phyloP scores from a whole-genome alignment of 2,888 invertebrate species.

The Meta bourneti region DNA sequence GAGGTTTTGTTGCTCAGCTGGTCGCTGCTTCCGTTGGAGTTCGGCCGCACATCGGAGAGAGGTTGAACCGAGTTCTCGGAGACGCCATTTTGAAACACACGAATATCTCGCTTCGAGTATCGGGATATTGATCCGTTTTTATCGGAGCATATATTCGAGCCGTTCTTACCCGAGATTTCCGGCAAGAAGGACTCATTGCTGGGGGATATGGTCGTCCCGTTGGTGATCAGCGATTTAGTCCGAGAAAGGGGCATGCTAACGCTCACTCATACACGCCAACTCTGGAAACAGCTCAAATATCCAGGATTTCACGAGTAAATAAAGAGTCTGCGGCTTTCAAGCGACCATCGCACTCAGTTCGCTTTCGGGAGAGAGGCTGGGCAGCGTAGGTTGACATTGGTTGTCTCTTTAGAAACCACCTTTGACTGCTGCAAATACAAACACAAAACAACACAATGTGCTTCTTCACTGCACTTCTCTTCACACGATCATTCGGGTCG shows the following conservation, averaged over 20 bases:
- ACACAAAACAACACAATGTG: slow-evolving; percentile 46
- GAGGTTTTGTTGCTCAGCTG: slow-evolving; percentile 79
- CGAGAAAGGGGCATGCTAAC: slow-evolving; percentile 81
- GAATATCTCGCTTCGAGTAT: slow-evolving; percentile 37
- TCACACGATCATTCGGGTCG: slow-evolving; percentile 63
- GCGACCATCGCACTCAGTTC: slow-evolving; percentile 6
- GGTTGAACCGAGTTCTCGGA: slow-evolving; percentile 39
- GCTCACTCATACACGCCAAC: slow-evolving; percentile 42
- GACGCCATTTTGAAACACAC: slow-evolving; percentile 76
- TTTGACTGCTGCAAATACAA: slow-evolving; percentile 10
- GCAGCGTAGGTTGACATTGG: slow-evolving; percentile 57
- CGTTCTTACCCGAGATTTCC: slow-evolving; percentile 78
- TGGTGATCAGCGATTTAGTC: slow-evolving; percentile 81
- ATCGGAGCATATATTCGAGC: slow-evolving; percentile 33
- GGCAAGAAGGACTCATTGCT: slow-evolving; percentile 79
- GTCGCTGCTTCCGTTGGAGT: slow-evolving; percentile 76
- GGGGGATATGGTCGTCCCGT: slow-evolving; percentile 79
- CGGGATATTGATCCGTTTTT: slow-evolving; percentile 70
- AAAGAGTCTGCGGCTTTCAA: not conserved
- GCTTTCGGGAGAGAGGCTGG: not conserved
- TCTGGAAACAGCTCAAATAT: slow-evolving; percentile 28
- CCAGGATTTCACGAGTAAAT: slow-evolving; percentile 8
- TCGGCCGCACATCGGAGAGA: slow-evolving; percentile 77
- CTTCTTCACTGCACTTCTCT: slow-evolving; percentile 44
- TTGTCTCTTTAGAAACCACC: slow-evolving; percentile 18